Evolutionary conservation across 2,113 vertebrate genomes (phyloP).

Genomic region (Hucho hucho): DNA sequence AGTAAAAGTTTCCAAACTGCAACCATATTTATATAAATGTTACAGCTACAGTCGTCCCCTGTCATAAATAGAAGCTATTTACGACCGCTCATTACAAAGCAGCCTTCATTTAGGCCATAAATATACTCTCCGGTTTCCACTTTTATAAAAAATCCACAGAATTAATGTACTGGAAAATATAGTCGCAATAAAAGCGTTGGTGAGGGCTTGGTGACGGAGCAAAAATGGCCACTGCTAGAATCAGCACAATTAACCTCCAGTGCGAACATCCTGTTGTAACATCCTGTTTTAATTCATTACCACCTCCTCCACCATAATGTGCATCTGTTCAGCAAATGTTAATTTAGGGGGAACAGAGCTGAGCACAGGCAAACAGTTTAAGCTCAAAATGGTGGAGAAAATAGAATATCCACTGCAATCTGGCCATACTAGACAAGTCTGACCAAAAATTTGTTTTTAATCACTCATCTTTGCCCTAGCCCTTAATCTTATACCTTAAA

Average conservation of each 20-base stretch:
- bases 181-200: background rate
- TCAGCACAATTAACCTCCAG: background rate
- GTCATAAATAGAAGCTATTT: background rate
- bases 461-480: too few relatives aligned
- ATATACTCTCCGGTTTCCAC: background rate
- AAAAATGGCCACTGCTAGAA: background rate
- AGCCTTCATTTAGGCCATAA: background rate
- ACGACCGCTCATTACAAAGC: background rate
- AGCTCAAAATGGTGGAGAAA: background rate
- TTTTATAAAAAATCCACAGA: background rate
- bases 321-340: constrained; percentile 2
- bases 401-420: too few relatives aligned
- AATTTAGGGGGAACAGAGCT: background rate
- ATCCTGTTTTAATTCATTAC: constrained; percentile 1
- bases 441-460: too few relatives aligned
- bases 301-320: background rate
- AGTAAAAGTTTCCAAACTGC: background rate
- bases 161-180: background rate
- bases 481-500: background rate
- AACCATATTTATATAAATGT: background rate
- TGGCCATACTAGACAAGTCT: too few relatives aligned
- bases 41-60: background rate
- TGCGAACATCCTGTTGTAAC: background rate
- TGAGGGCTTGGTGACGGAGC: background rate
- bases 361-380: background rate